These are phyloP conservation scores for Pygocentrus nattereri DNA, from an alignment of 2,797 vertebrate genomes.

Conservation along the genomic window DNA sequence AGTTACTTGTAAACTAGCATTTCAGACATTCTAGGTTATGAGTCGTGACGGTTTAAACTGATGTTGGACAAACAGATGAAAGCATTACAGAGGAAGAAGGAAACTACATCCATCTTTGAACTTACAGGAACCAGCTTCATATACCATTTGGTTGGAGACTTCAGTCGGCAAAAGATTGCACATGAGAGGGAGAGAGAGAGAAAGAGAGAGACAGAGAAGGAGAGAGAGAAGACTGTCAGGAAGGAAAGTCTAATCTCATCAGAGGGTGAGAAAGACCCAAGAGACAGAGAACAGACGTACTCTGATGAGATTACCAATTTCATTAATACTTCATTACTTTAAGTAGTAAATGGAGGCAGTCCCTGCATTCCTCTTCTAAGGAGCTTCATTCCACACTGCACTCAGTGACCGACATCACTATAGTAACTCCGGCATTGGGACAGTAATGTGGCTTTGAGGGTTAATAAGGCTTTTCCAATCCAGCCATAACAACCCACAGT, in stretches of 20 bases:
- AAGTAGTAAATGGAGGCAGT: neutral
- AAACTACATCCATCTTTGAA: conserved; percentile 71
- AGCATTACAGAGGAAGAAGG: conserved; percentile 1
- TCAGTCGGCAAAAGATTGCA: conserved; percentile 74
- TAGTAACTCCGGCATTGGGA: neutral
- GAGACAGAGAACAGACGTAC: neutral
- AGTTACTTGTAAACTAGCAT: neutral
- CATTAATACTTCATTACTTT: conserved; percentile 40
- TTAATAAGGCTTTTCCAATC: neutral
- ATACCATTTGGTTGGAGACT: conserved; percentile 99
- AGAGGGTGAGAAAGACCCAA: neutral
- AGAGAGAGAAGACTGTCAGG: conserved; percentile 32
- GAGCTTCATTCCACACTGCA: neutral
- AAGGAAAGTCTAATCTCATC: neutral
- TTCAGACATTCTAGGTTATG: neutral
- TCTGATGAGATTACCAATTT: conserved; percentile 24
- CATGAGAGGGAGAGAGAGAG: conserved; percentile 21
- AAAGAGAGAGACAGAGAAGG: conserved; percentile 5
- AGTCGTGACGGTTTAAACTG: neutral
- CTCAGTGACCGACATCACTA: neutral
- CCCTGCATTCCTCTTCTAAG: neutral
- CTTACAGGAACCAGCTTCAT: conserved; percentile 99
- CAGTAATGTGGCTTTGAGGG: neutral
- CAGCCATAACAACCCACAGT: neutral
- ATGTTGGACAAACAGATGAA: conserved; percentile 24